phyloP scores from a whole-genome alignment of 2,888 invertebrate genomes.

The Scaptodrosophila latifasciaeformis region DNA sequence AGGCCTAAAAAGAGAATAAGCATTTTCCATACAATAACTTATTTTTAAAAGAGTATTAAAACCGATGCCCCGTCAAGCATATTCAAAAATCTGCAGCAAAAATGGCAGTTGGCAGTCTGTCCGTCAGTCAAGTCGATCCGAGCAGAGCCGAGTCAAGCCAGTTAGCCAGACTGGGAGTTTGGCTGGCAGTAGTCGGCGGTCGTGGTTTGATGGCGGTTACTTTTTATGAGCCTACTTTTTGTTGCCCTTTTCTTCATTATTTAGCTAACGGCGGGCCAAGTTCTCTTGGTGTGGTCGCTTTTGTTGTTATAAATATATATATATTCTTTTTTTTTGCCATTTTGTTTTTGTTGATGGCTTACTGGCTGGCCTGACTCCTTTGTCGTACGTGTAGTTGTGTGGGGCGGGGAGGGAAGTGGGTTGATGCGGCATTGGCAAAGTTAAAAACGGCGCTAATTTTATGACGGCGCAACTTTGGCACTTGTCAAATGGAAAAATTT shows the following conservation, averaged over 20 bases:
- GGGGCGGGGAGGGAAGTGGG: too few relatives aligned
- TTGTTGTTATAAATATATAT: too few relatives aligned
- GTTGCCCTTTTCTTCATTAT: slow-evolving; percentile 23
- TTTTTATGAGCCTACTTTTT: slow-evolving; percentile 26
- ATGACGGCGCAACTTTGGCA: slow-evolving; percentile 51
- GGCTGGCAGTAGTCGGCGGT: background rate
- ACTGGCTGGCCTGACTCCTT: background rate
- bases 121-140: background rate
- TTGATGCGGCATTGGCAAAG: slow-evolving; percentile 12
- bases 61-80: background rate
- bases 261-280: slow-evolving; percentile 4
- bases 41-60: too few relatives aligned
- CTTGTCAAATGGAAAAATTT: slow-evolving; percentile 42
- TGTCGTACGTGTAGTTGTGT: too few relatives aligned
- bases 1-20: too few relatives aligned
- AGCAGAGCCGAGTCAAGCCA: background rate
- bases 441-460: slow-evolving; percentile 59
- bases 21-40: too few relatives aligned
- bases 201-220: slow-evolving; percentile 17
- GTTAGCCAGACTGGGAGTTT: background rate
- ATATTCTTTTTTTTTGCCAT: too few relatives aligned
- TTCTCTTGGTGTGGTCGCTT: background rate
- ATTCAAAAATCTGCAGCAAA: slow-evolving; percentile 13
- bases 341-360: background rate
- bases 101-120: slow-evolving; percentile 5